Conservation (phyloP, 2,113 vertebrate genomes). For the Pelodiscus sinensis region DNA sequence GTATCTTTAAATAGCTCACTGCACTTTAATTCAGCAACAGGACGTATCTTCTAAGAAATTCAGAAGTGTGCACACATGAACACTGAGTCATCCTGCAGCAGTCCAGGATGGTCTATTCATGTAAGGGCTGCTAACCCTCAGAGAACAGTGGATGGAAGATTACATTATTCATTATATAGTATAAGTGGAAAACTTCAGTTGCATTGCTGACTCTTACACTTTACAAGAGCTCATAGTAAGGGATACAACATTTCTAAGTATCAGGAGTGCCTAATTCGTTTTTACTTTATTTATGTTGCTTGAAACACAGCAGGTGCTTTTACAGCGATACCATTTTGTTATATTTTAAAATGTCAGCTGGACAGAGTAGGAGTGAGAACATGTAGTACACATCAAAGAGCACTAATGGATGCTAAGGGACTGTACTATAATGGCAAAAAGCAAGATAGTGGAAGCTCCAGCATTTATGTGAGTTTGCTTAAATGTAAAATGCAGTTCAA, state of each 20-base stretch:
- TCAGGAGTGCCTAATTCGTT: not conserved
- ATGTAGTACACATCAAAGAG: not conserved
- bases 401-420: not conserved
- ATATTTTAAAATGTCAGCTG: conserved; percentile 2
- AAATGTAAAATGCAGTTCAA: not conserved
- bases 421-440: not conserved
- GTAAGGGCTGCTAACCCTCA: not conserved
- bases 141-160: not conserved
- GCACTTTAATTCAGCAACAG: not conserved
- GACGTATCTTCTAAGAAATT: not conserved
- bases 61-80: not conserved
- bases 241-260: not conserved
- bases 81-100: not conserved
- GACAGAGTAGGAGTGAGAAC: not conserved
- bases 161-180: not conserved
- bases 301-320: not conserved
- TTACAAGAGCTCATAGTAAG: not conserved
- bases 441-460: not conserved
- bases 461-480: not conserved
- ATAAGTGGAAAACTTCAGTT: not conserved
- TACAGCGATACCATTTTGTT: not conserved
- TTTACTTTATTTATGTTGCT: not conserved
- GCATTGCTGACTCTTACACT: not conserved
- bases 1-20: not conserved
- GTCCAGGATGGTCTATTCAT: not conserved